Conservation (phyloP, 1,140 invertebrate genomes). For the Whitmania pigra region DNA sequence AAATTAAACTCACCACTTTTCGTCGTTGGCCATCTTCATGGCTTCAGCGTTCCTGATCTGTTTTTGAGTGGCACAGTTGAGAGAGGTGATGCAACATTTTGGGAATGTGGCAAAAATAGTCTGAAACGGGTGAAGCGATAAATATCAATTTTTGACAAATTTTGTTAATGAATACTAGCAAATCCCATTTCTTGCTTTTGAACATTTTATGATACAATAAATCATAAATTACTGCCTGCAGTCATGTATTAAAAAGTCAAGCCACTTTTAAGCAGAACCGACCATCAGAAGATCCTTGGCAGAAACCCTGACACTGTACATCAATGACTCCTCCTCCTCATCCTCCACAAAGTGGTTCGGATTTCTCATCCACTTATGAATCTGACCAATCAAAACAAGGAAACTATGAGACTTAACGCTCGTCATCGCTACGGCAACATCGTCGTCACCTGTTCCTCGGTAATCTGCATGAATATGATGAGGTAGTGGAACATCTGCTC, state of each 20-base stretch:
- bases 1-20: slow-evolving; percentile 43
- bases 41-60: slow-evolving; percentile 52
- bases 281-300: neutral
- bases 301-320: slow-evolving; percentile 61
- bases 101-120: slow-evolving; percentile 53
- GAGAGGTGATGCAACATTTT: slow-evolving; percentile 48
- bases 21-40: slow-evolving; percentile 44
- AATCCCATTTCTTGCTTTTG: neutral
- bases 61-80: slow-evolving; percentile 53
- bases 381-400: slow-evolving; percentile 31
- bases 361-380: slow-evolving; percentile 56
- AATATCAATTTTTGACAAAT: neutral
- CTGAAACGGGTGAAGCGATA: slow-evolving; percentile 35
- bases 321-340: slow-evolving; percentile 58
- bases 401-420: neutral
- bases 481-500: slow-evolving; percentile 61
- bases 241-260: neutral
- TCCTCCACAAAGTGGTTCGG: slow-evolving; percentile 65
- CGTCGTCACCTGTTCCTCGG: slow-evolving; percentile 53
- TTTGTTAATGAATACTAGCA: slow-evolving; percentile 15
- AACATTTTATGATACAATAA: too few relatives aligned
- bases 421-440: neutral
- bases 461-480: slow-evolving; percentile 64
- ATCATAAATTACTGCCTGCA: too few relatives aligned
- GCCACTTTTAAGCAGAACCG: neutral